A percentile compares a stretch with the other conserved stretches of the same genome.
These are phyloP conservation scores for Pediacus dermestoides DNA, from an alignment of 2,888 invertebrate species.

Conservation along the genomic window DNA sequence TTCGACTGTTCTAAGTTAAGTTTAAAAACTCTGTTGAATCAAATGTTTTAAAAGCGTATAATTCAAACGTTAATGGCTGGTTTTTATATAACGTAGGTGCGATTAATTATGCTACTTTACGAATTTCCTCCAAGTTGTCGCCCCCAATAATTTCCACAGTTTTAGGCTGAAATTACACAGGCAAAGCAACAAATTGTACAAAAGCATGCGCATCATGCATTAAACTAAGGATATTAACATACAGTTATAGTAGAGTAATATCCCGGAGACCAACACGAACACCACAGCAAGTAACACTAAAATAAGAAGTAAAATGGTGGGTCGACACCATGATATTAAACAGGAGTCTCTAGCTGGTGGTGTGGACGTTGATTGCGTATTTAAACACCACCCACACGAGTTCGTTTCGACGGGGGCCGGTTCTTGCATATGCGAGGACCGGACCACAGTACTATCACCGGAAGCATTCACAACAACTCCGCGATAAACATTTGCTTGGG, in stretches of 20 bases:
- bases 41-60: too few relatives aligned
- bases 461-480: conserved; percentile 47
- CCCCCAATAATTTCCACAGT: background rate
- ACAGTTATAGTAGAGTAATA: conserved; percentile 61
- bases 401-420: conserved; percentile 21
- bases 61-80: too few relatives aligned
- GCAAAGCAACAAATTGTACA: background rate
- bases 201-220: conserved; percentile 14
- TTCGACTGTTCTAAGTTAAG: too few relatives aligned
- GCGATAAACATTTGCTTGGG: conserved; percentile 38
- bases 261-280: conserved; percentile 58
- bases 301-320: conserved; percentile 56
- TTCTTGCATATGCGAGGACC: conserved; percentile 26
- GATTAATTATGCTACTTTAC: too few relatives aligned
- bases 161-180: background rate
- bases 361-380: conserved; percentile 33
- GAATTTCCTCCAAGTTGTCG: too few relatives aligned
- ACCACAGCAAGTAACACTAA: conserved; percentile 56
- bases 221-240: conserved; percentile 41
- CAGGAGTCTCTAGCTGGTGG: conserved; percentile 43
- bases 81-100: too few relatives aligned
- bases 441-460: conserved; percentile 43
- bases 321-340: conserved; percentile 55
- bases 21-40: too few relatives aligned
- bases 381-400: conserved; percentile 40